Conservation (phyloP, 2,797 vertebrate genomes). For the Chrosomus eos region DNA sequence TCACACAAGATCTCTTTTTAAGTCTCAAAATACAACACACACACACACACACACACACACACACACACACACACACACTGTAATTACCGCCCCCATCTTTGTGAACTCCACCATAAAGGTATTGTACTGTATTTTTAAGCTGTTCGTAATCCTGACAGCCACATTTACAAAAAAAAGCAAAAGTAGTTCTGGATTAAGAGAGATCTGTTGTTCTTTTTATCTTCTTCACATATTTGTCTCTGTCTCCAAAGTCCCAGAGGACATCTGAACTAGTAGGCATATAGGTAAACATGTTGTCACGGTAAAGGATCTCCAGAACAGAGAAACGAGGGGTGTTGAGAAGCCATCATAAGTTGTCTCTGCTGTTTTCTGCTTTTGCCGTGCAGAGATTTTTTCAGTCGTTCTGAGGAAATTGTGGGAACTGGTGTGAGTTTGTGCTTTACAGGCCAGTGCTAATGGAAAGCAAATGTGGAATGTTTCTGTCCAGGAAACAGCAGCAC, state of each 20-base stretch:
- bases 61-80: not conserved
- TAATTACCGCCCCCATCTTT: conserved; percentile 25
- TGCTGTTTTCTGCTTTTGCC: conserved; percentile 18
- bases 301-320: conserved; percentile 28
- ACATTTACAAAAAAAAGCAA: conserved; percentile 42
- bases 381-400: conserved; percentile 11
- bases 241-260: conserved; percentile 28
- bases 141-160: conserved; percentile 41
- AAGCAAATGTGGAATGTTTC: conserved; percentile 56
- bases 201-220: conserved; percentile 37
- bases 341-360: conserved; percentile 22
- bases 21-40: conserved; percentile 20
- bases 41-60: conserved; percentile 11
- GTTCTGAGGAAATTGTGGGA: conserved; percentile 31
- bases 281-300: conserved; percentile 53
- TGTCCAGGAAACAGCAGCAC: conserved; percentile 18
- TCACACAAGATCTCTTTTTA: conserved; percentile 22
- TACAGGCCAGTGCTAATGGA: conserved; percentile 49
- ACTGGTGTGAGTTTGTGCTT: conserved; percentile 38
- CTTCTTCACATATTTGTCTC: conserved; percentile 33
- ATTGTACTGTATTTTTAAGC: conserved; percentile 39
- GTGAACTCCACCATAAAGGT: conserved; percentile 34
- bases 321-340: conserved; percentile 40
- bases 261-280: conserved; percentile 29
- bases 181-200: conserved; percentile 17